Base-by-base conservation (phyloP, 2,888 invertebrate genomes). In the Fissipunctia ypsillon region DNA sequence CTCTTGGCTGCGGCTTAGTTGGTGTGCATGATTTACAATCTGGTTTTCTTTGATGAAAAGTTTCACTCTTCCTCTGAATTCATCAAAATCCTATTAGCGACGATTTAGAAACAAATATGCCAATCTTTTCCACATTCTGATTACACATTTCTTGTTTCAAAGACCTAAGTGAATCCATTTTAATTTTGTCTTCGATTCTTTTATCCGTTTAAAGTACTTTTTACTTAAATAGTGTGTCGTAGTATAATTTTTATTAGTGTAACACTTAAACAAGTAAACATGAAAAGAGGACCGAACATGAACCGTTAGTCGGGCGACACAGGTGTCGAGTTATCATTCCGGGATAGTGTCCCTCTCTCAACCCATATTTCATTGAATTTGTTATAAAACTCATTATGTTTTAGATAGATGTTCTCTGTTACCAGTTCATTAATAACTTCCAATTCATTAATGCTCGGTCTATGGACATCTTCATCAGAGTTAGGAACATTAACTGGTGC, bases 241-340 rank as follows among this genome's bases (percentile, higher is more conserved):
- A 45, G 54, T 64, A 68, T 57, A 50, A 25, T 69, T 64, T 78
- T 50, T 69, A 67, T 68, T 78, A 60, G 50, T 80, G 28, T 76
- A 87, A 82, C 80, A 86, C 86, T 90, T 88, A 90, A 90, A 91
- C 87, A 87, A 80, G 31, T 87, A 87, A 88, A 89, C 85, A 90
- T 85, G 90, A 90, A 90, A 89, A 86, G 52, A 70, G 84, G 84
- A 90, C 83, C 79, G 83, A 82, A 84, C 74, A 71, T 71, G 73
- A 82, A 90, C 92, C 91, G 92, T 93, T 93, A 92, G 69, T 79
- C 76, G 82, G 80, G 74, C 69, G 88, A 88, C 84, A 86, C 88
- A 91, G 90, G 90, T 91, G 90, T 88, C 84, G 81, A 83, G 69
- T 84, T 86, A 81, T 84, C 79, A 61, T 65, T 76, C 82, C 74